Conservation (phyloP, 2,888 invertebrate species). For the Loripinus fragilis region DNA sequence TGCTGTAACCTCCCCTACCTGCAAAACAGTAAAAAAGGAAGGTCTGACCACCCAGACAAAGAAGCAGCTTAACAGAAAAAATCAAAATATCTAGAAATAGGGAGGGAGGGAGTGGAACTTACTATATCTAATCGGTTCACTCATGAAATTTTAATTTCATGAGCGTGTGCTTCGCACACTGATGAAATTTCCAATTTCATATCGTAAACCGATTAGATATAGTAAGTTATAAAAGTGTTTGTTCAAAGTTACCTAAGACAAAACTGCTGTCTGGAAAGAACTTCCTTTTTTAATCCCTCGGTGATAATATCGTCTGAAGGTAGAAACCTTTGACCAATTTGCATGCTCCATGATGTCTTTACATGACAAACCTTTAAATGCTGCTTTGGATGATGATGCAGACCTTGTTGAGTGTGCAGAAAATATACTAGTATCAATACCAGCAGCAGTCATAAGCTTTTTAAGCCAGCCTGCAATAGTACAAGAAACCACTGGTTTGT, state of each 20-base stretch:
- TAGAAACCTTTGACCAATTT: background rate
- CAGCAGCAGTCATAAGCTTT: background rate
- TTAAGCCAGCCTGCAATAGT: background rate
- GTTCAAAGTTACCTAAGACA: background rate
- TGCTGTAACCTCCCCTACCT: too few species aligned
- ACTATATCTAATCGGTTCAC: too few species aligned
- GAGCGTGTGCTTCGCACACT: background rate
- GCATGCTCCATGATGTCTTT: background rate
- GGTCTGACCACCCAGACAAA: too few species aligned
- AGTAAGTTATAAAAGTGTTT: background rate
- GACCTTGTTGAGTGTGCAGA: background rate
- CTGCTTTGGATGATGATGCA: background rate
- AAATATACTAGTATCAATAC: background rate
- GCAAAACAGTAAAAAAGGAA: too few species aligned
- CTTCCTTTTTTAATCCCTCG: background rate
- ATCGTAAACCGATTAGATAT: background rate
- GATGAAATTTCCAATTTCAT: slow-evolving; percentile 3
- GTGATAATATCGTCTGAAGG: background rate
- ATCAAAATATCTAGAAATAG: too few species aligned
- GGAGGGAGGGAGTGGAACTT: background rate
- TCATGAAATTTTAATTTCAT: background rate
- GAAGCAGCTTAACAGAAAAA: too few species aligned
- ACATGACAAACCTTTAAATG: background rate
- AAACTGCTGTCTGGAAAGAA: background rate
- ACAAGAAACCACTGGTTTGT: background rate